phyloP scores from a whole-genome alignment of 1,140 invertebrate genomes.

The Carcinoscorpius rotundicauda region DNA sequence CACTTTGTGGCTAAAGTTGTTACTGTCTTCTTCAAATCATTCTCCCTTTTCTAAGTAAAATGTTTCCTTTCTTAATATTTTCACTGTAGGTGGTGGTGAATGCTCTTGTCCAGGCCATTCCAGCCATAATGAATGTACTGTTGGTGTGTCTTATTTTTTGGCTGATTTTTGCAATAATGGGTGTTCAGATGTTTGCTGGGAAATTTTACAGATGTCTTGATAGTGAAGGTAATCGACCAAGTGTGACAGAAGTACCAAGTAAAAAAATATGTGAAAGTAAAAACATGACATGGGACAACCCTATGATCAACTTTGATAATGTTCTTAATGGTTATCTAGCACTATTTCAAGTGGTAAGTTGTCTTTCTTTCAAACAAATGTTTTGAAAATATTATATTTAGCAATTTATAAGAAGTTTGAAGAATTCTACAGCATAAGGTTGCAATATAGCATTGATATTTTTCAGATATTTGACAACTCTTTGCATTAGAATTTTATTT shows the following conservation, averaged over 20 bases:
- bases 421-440: no score
- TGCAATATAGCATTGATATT: no score
- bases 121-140: constrained; percentile 88
- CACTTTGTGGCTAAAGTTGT: no score
- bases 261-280: constrained; percentile 65
- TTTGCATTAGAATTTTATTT: no score
- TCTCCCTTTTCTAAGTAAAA: no score
- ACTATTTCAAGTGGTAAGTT: constrained; percentile 78
- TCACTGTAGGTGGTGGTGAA: constrained; percentile 73
- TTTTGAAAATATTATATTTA: no score
- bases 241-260: constrained; percentile 74
- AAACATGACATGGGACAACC: constrained; percentile 94
- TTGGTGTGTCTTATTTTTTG: constrained; percentile 82
- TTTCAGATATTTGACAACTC: no score
- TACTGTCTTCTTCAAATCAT: no score
- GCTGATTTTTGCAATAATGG: constrained; percentile 86
- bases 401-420: no score
- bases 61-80: no score
- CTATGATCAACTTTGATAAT: constrained; percentile 96
- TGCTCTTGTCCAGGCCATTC: constrained; percentile 86
- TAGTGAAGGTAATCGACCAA: constrained; percentile 47
- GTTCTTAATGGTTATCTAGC: constrained; percentile 94
- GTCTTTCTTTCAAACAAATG: neutral
- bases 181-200: constrained; percentile 74
- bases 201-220: constrained; percentile 88